These are phyloP conservation scores for Marmota monax DNA, from an alignment of 2,113 vertebrate species.

Conservation along the genomic window DNA sequence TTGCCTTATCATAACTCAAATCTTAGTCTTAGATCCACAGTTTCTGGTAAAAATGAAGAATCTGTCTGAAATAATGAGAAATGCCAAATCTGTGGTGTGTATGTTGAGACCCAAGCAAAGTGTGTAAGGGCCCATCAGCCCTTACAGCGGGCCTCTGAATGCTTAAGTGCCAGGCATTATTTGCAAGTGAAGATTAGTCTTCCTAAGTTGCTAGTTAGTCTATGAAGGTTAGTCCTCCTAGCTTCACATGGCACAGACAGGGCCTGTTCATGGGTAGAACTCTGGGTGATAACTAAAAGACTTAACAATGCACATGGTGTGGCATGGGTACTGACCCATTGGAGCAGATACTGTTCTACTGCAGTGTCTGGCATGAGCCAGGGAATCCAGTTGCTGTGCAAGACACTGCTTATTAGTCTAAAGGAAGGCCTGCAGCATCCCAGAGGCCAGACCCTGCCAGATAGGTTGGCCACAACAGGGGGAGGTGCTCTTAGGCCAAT, in stretches of 20 bases:
- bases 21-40: background rate
- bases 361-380: background rate
- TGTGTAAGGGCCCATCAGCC: background rate
- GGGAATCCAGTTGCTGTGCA: background rate
- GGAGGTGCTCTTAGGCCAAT: background rate
- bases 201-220: background rate
- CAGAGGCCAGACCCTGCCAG: background rate
- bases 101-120: background rate
- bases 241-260: background rate
- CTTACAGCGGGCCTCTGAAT: background rate
- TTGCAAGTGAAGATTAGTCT: background rate
- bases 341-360: background rate
- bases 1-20: background rate
- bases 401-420: background rate
- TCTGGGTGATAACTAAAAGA: background rate
- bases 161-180: background rate
- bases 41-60: background rate
- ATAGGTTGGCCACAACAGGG: background rate
- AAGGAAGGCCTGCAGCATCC: background rate
- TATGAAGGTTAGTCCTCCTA: background rate
- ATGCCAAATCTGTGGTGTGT: background rate
- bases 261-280: background rate
- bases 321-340: background rate
- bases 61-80: background rate
- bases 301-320: background rate